Evolutionary conservation across 2,113 vertebrate species (phyloP).

Genomic region (Cichladusa arquata): DNA sequence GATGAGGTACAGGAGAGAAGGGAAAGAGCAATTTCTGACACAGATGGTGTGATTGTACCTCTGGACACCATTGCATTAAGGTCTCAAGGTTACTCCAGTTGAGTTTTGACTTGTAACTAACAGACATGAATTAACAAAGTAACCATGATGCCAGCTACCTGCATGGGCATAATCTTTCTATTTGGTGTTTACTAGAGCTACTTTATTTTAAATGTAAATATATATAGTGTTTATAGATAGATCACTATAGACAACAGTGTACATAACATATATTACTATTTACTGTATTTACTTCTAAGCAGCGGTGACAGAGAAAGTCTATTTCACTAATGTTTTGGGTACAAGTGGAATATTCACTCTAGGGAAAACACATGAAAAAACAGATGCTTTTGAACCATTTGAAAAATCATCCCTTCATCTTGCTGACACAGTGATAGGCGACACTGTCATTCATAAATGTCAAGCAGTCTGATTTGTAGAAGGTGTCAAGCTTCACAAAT

Average conservation of each 20-base stretch:
- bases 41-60: background rate
- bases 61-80: background rate
- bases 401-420: slow-evolving; percentile 28
- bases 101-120: background rate
- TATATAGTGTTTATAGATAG: accelerated
- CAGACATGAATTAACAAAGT: background rate
- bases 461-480: background rate
- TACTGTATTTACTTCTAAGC: background rate
- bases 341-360: background rate
- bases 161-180: background rate
- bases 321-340: background rate
- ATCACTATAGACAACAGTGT: background rate
- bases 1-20: background rate
- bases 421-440: slow-evolving; percentile 2
- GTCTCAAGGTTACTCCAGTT: background rate
- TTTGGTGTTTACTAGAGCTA: background rate
- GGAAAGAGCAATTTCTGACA: background rate
- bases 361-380: background rate
- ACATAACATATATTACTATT: background rate
- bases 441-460: background rate
- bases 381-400: background rate
- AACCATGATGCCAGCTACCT: background rate
- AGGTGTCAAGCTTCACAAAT: background rate
- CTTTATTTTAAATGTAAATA: background rate
- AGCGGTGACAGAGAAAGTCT: background rate